Base-by-base conservation (phyloP, 2,888 invertebrate species). In the Cerceris ruficornis region DNA sequence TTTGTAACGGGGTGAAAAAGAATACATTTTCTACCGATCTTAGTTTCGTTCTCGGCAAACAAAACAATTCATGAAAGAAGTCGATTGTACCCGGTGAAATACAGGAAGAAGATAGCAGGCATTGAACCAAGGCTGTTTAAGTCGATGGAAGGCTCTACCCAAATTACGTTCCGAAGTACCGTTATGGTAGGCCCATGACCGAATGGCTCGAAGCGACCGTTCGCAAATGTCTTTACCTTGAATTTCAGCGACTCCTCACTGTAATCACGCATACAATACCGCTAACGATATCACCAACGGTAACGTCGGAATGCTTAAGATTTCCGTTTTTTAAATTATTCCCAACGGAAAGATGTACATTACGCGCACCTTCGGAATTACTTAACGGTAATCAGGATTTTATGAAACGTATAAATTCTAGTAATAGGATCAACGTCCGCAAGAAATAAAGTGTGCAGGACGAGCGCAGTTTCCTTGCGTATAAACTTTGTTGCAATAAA, bases 91-190 rank as follows among this genome's bases (percentile, higher is more conserved):
- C 28, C 57, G 14, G 7, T 46, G 49, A 42, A 43, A 28, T 14
- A 42, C 64, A 68, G 69, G 70, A 72, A 81, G 75, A 61, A 61
- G 69, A 77, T 78, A 74, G 73, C 83, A 80, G 74, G 68, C 82
- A 77, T 83, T 69, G 82, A 82, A 72, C 75, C 71, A 52, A 62
- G 69, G 69, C 69, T 73, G 75, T 71, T 59, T 60, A 75, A 78
- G 69, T 74, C 73, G 77, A 68, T 69, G 75, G 69, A 60, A 67
- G 61, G 65, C 75, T 76, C 85, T 89, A 86, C 86, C 90, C 85
- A 90, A 90, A 90, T 90, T 90, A 88, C 87, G 86, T 84, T 81
- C 79, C 69, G 58, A 77, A 61, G 85, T 90, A 89, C 91, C 91
- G 90, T 90, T 91, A 90, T 64, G 69, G 81, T 75, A 72, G 81